phyloP scores from a whole-genome alignment of 2,113 vertebrate genomes.

The Desmodus rotundus region DNA sequence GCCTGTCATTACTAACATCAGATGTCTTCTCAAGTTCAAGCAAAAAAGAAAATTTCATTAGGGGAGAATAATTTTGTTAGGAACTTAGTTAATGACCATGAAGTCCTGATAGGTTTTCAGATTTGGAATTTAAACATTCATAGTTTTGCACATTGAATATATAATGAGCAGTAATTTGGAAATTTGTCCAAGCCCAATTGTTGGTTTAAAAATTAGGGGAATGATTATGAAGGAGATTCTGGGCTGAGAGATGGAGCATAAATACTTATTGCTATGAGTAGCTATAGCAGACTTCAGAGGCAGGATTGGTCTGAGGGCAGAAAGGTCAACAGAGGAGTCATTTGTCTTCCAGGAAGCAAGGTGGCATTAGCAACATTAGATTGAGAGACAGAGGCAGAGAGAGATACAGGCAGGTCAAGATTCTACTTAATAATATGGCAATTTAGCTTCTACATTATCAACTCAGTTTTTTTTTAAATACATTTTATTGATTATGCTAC shows the following conservation, averaged over 20 bases:
- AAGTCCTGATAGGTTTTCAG: background rate
- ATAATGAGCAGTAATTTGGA: background rate
- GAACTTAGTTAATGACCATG: background rate
- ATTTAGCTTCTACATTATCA: background rate
- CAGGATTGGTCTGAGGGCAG: background rate
- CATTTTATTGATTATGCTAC: too few relatives aligned
- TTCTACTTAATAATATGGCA: background rate
- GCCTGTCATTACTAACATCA: background rate
- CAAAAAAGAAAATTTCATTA: background rate
- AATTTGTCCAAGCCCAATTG: background rate
- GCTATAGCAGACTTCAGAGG: background rate
- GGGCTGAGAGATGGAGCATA: background rate
- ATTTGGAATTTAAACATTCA: background rate
- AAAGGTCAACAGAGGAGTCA: background rate
- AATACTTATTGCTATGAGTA: background rate
- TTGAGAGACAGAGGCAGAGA: background rate
- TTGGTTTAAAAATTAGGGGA: background rate
- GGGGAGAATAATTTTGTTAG: background rate
- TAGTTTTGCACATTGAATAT: background rate
- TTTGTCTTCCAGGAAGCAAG: background rate
- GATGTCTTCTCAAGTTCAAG: background rate
- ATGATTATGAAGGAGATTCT: background rate
- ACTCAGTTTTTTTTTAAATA: background rate
- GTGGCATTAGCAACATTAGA: background rate
- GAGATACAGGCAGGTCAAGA: background rate